These are phyloP conservation scores for Cariama cristata DNA, from an alignment of 2,113 vertebrate genomes.

Conservation along the genomic window DNA sequence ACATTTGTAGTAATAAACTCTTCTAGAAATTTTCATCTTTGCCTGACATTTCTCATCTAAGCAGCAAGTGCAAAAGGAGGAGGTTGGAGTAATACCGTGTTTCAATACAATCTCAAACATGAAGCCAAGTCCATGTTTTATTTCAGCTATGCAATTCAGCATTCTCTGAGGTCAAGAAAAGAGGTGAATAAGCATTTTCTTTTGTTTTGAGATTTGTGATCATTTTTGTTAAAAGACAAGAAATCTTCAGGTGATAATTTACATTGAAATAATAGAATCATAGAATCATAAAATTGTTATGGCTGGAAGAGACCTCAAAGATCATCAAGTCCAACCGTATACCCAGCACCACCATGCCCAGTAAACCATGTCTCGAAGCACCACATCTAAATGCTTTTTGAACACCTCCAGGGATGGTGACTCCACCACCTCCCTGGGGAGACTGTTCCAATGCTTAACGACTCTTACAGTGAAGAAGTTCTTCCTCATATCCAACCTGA, in stretches of 20 bases:
- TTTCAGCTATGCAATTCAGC: neutral
- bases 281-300: too few species aligned
- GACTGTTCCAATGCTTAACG: too few species aligned
- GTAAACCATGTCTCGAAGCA: too few species aligned
- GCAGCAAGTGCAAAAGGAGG: neutral
- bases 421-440: too few species aligned
- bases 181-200: neutral
- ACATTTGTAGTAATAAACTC: neutral
- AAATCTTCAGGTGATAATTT: neutral
- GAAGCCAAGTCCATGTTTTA: neutral
- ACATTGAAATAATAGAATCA: neutral
- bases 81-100: neutral
- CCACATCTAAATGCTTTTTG: too few species aligned
- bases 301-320: too few species aligned
- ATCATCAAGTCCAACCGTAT: too few species aligned
- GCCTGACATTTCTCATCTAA: neutral
- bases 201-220: neutral
- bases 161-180: neutral
- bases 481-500: too few species aligned
- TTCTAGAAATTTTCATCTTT: neutral
- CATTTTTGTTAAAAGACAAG: neutral
- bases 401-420: too few species aligned
- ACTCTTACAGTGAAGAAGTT: too few species aligned
- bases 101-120: neutral
- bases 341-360: too few species aligned